Evolutionary conservation across 2,888 invertebrate genomes (phyloP).

Genomic region (Marasmarcha lunaedactyla): DNA sequence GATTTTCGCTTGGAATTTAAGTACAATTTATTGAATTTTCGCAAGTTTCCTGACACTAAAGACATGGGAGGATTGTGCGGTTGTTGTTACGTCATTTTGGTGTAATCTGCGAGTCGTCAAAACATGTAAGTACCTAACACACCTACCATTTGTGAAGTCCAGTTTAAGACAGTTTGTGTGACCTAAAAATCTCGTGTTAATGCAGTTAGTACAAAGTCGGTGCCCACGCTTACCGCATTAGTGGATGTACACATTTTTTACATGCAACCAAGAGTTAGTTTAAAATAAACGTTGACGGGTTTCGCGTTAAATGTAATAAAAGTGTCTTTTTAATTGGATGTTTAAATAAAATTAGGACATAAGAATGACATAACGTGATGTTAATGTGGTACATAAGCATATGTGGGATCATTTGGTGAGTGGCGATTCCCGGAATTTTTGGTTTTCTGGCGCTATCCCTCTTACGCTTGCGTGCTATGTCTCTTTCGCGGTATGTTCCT

Average conservation of each 20-base stretch:
- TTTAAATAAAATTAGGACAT: conserved; percentile 17
- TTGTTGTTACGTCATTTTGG: conserved; percentile 4
- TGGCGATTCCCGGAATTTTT: conserved; percentile 40
- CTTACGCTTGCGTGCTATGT: conserved; percentile 23
- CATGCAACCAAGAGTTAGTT: not conserved
- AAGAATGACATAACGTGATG: conserved; percentile 28
- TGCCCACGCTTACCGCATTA: not conserved
- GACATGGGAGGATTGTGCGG: conserved; percentile 6
- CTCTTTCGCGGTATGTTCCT: conserved; percentile 37
- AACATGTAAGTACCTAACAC: conserved; percentile 20
- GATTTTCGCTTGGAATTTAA: conserved; percentile 2
- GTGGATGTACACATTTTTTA: conserved; percentile 1
- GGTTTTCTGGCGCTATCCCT: conserved; percentile 27
- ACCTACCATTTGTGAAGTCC: conserved; percentile 21
- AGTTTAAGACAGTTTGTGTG: conserved; percentile 28
- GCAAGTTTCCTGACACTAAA: conserved; percentile 5
- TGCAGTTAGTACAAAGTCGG: conserved; percentile 34
- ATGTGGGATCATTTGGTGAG: conserved; percentile 18
- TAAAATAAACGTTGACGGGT: not conserved
- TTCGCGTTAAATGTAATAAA: not conserved
- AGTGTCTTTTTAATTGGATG: no score
- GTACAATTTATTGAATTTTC: conserved; percentile 7
- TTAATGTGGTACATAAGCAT: conserved; percentile 18
- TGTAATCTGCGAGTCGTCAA: conserved; percentile 6
- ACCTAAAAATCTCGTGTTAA: conserved; percentile 48